Percentiles rank a stretch among this genome's conserved stretches.
phyloP scores from a whole-genome alignment of 1,140 invertebrate species.

The Belonocnema kinseyi region DNA sequence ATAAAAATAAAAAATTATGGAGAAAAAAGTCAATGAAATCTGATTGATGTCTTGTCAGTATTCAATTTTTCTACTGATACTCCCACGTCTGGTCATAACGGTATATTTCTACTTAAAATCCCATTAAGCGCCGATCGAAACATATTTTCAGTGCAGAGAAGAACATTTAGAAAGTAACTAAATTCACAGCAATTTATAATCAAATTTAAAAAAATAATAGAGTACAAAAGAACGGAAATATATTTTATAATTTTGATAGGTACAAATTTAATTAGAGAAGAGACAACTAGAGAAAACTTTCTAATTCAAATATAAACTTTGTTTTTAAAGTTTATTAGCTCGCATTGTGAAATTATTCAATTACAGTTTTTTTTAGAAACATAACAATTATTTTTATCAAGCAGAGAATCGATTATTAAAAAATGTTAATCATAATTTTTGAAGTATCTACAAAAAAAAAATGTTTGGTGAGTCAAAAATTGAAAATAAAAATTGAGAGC shows the following conservation, averaged over 20 bases:
- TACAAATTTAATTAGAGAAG: background rate
- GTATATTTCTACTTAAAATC: too few relatives aligned
- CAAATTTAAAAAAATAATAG: background rate
- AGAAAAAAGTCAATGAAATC: too few relatives aligned
- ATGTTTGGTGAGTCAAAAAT: background rate
- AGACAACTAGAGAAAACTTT: background rate
- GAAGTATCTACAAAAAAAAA: background rate
- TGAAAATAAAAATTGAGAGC: slow-evolving; percentile 8
- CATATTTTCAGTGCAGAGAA: too few relatives aligned
- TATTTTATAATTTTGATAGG: background rate
- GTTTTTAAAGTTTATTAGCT: too few relatives aligned
- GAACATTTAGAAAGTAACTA: too few relatives aligned
- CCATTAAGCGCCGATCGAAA: too few relatives aligned
- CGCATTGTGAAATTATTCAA: too few relatives aligned
- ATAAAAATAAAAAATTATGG: too few relatives aligned
- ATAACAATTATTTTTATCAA: background rate
- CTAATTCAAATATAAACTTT: background rate
- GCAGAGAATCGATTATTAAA: slow-evolving; percentile 4
- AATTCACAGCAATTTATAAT: too few relatives aligned
- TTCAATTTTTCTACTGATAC: too few relatives aligned
- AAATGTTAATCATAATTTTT: slow-evolving; percentile 9
- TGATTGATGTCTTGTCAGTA: too few relatives aligned
- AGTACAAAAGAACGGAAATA: slow-evolving; percentile 9
- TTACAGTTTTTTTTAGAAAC: background rate
- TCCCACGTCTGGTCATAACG: too few relatives aligned